Percentiles rank a stretch among this genome's conserved stretches.
These are phyloP conservation scores for Pseudanteris insignis DNA, from an alignment of 2,888 invertebrate genomes.

Conservation along the genomic window DNA sequence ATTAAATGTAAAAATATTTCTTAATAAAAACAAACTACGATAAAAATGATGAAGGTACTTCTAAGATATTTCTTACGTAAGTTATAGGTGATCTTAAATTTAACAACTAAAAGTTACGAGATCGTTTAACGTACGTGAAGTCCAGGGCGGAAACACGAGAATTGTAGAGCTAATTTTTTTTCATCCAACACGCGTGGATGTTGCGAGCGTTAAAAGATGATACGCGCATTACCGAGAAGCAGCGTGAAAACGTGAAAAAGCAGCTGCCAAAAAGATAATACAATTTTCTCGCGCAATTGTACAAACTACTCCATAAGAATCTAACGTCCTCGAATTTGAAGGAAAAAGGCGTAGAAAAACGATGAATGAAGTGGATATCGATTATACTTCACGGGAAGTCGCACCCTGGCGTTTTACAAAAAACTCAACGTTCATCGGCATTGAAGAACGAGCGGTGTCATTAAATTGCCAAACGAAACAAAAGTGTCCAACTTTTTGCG, in stretches of 20 bases:
- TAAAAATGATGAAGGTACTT: too few relatives aligned
- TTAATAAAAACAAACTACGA: too few relatives aligned
- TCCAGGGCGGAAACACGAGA: too few relatives aligned
- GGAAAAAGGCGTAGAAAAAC: conserved; percentile 28
- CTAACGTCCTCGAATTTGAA: conserved; percentile 1
- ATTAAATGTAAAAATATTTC: too few relatives aligned
- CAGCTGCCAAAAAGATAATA: conserved; percentile 30
- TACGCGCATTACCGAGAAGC: too few relatives aligned
- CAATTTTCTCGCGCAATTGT: conserved; percentile 27
- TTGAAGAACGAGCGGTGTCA: conserved; percentile 39
- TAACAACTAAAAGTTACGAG: too few relatives aligned
- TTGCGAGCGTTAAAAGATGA: too few relatives aligned
- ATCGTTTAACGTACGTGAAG: too few relatives aligned
- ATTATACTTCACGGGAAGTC: conserved; percentile 35
- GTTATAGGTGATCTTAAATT: too few relatives aligned
- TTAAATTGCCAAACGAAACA: conserved; percentile 31
- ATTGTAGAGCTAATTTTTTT: too few relatives aligned
- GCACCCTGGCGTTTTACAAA: conserved; percentile 34
- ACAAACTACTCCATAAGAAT: conserved; percentile 17
- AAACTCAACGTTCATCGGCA: conserved; percentile 29
- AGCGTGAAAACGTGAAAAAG: conserved; percentile 6
- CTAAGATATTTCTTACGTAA: too few relatives aligned
- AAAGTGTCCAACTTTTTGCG: conserved; percentile 8
- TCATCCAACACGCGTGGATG: too few relatives aligned
- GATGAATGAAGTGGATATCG: conserved; percentile 38